Evolutionary conservation across 2,113 vertebrate species (phyloP).

Genomic region (Thalassoma bifasciatum): DNA sequence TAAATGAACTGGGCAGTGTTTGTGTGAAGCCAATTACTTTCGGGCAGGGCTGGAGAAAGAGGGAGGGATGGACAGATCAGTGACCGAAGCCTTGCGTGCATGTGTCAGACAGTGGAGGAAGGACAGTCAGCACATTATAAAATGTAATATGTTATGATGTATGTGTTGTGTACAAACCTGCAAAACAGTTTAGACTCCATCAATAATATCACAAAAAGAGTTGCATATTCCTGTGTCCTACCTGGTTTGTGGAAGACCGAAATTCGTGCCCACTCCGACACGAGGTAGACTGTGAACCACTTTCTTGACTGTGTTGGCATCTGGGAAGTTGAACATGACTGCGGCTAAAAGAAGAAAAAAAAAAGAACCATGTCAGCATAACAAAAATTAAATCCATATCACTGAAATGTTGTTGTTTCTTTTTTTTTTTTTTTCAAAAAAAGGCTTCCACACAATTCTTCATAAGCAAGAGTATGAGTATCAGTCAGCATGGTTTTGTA

Average conservation of each 20-base stretch:
- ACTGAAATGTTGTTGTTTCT: not conserved
- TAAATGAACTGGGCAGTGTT: slow-evolving; percentile 77
- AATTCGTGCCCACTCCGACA: slow-evolving; percentile 95
- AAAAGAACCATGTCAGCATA: not conserved
- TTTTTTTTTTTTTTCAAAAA: no score
- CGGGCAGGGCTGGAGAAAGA: slow-evolving; percentile 25
- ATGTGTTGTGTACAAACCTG: slow-evolving; percentile 52
- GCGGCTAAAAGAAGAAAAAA: slow-evolving; percentile 83
- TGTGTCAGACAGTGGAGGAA: not conserved
- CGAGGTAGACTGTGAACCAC: slow-evolving; percentile 95
- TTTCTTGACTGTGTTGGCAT: slow-evolving; percentile 93
- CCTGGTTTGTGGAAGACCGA: slow-evolving; percentile 97
- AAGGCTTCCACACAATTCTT: not conserved
- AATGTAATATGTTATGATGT: not conserved
- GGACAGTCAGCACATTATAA: not conserved
- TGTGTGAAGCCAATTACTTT: slow-evolving; percentile 76
- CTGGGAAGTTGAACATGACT: slow-evolving; percentile 98
- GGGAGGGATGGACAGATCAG: slow-evolving; percentile 19
- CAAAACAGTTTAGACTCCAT: no score
- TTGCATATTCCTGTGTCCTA: slow-evolving; percentile 56
- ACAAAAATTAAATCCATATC: not conserved
- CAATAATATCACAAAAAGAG: not conserved
- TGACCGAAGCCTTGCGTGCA: slow-evolving; percentile 6
- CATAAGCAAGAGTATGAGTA: not conserved
- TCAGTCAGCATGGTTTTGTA: no score